phyloP scores from a whole-genome alignment of 2,113 vertebrate species.

The Hemicordylus capensis region DNA sequence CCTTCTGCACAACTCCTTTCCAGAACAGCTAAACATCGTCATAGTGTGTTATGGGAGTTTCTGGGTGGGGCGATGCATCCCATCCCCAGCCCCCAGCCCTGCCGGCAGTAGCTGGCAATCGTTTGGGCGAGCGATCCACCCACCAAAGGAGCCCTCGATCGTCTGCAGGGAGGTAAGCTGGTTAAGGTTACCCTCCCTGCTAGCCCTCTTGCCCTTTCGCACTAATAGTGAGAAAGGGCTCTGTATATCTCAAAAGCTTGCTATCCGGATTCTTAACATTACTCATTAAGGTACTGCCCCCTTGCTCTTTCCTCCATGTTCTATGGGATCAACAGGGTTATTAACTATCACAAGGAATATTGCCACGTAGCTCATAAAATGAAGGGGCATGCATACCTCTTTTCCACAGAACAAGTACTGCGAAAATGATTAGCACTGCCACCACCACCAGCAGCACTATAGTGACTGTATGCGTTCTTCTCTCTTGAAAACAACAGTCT shows the following conservation, averaged over 20 bases:
- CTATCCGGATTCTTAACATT: not conserved
- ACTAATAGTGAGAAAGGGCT: not conserved
- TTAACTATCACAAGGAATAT: not conserved
- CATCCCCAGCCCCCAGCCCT: no score
- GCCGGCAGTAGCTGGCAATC: no score
- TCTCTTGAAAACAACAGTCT: not conserved
- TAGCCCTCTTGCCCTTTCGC: no score
- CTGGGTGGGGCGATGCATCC: no score
- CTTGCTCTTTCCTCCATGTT: not conserved
- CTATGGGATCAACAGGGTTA: not conserved
- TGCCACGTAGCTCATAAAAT: not conserved
- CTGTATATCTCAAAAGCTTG: not conserved
- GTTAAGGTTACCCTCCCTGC: no score
- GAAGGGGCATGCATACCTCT: not conserved
- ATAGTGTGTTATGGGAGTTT: no score
- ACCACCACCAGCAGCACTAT: accelerated
- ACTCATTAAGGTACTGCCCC: not conserved
- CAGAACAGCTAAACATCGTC: no score
- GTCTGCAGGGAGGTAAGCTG: no score
- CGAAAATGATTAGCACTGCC: accelerated
- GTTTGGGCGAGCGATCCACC: no score
- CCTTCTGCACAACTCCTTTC: no score
- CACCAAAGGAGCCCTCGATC: no score
- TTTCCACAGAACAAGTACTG: not conserved
- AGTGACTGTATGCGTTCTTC: not conserved